Conservation (phyloP, 2,113 vertebrate species). For the Gymnogyps californianus region DNA sequence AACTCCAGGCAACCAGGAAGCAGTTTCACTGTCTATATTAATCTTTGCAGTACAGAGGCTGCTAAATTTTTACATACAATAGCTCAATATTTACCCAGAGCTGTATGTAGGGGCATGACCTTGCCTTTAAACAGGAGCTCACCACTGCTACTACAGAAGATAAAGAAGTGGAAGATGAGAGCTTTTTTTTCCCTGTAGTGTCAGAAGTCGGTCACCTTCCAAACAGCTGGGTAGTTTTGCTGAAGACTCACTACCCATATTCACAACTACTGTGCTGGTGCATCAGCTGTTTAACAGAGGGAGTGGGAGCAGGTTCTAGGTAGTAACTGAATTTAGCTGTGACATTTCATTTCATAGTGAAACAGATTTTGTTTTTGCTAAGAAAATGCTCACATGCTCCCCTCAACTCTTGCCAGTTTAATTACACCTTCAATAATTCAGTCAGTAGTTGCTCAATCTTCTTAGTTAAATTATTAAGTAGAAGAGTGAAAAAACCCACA, state of each 20-base stretch:
- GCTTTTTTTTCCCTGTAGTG: background rate
- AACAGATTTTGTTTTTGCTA: background rate
- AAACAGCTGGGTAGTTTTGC: background rate
- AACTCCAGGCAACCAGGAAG: background rate
- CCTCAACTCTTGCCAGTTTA: background rate
- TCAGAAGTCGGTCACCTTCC: background rate
- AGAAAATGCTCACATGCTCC: background rate
- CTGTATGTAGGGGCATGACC: background rate
- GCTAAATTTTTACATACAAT: background rate
- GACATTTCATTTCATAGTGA: background rate
- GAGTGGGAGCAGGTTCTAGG: background rate
- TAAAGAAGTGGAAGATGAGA: background rate
- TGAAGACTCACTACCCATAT: background rate
- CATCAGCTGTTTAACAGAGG: background rate
- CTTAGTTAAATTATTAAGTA: background rate
- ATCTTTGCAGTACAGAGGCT: background rate
- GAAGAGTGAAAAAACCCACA: background rate
- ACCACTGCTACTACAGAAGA: background rate
- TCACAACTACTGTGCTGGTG: background rate
- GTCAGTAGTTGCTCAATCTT: background rate
- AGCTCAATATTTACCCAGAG: background rate
- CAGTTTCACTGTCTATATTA: background rate
- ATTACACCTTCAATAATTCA: conserved; percentile 38
- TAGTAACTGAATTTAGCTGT: background rate
- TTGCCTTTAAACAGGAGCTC: background rate